A percentile compares a stretch with the other conserved stretches of the same genome.
phyloP scores from a whole-genome alignment of 2,888 invertebrate species.

The Orgyia antiqua region DNA sequence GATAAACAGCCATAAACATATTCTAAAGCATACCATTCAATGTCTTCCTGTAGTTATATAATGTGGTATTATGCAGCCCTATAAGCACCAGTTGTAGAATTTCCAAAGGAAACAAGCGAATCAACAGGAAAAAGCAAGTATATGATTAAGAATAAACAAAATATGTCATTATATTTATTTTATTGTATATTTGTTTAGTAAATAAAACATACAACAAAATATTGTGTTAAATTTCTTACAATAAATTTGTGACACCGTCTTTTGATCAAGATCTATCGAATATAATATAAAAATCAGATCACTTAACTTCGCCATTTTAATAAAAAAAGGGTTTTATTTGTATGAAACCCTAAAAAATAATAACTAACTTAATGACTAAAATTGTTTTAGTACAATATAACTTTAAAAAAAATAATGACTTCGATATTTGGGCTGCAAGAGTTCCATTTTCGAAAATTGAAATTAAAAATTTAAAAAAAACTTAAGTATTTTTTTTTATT shows the following conservation, averaged over 20 bases:
- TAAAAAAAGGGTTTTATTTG: conserved; percentile 21
- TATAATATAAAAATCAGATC: conserved; percentile 56
- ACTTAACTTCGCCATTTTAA: conserved; percentile 33
- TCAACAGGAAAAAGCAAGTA: too few species aligned
- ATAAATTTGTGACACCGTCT: conserved; percentile 33
- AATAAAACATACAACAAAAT: conserved; percentile 62
- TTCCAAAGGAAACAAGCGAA: too few species aligned
- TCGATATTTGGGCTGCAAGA: conserved; percentile 30
- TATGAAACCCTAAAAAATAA: too few species aligned
- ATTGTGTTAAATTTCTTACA: conserved; percentile 53
- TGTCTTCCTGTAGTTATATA: too few species aligned
- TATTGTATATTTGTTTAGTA: conserved; percentile 65
- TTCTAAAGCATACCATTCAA: too few species aligned
- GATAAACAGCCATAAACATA: too few species aligned
- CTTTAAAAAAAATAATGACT: conserved; percentile 40
- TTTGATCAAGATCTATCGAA: conserved; percentile 37
- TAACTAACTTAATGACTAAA: conserved; percentile 30
- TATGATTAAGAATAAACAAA: too few species aligned
- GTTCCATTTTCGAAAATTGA: conserved; percentile 14
- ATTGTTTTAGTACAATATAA: conserved; percentile 26
- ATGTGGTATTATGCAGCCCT: too few species aligned
- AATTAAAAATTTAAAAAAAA: conserved; percentile 3
- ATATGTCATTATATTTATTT: conserved; percentile 52
- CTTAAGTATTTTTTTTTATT: conserved; percentile 6
- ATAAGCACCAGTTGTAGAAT: too few species aligned